A percentile compares a stretch with the other conserved stretches of the same genome.
These are phyloP conservation scores for Sarcophaga variegata DNA, from an alignment of 2,888 invertebrate species.

Conservation along the genomic window DNA sequence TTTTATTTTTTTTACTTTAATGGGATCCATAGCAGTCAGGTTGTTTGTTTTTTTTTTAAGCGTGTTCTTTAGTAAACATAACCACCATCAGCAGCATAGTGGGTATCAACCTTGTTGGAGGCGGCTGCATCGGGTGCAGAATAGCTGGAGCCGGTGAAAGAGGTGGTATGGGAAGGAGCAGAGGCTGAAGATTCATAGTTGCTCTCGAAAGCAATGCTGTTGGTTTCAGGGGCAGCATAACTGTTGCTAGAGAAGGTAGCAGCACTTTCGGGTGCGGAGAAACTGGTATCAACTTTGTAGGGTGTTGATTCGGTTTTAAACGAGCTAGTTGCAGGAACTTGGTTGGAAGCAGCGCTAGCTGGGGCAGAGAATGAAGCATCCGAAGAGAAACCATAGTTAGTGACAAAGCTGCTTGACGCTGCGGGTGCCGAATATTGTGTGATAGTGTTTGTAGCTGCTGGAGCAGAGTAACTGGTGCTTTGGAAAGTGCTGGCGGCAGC, in stretches of 20 bases:
- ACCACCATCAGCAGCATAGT: slow-evolving; percentile 78
- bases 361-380: slow-evolving; percentile 14
- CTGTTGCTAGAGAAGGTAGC: slow-evolving; percentile 46
- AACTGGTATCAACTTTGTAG: slow-evolving; percentile 39
- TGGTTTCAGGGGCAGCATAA: slow-evolving; percentile 64
- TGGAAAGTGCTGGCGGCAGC: slow-evolving; percentile 14
- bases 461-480: slow-evolving; percentile 40
- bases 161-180: slow-evolving; percentile 53
- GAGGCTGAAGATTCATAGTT: slow-evolving; percentile 24
- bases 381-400: neutral
- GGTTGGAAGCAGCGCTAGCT: slow-evolving; percentile 35
- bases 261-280: slow-evolving; percentile 57
- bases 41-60: neutral
- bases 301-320: slow-evolving; percentile 31
- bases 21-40: neutral
- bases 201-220: no score
- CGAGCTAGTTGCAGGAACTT: slow-evolving; percentile 41
- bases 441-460: slow-evolving; percentile 33
- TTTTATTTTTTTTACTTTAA: slow-evolving; percentile 27
- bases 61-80: slow-evolving; percentile 75
- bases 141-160: slow-evolving; percentile 19
- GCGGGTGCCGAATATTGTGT: slow-evolving; percentile 18
- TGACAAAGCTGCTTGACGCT: neutral
- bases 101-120: slow-evolving; percentile 72
- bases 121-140: slow-evolving; percentile 19